Conservation (phyloP, 2,888 invertebrate species). For the Zeuzera pyrina region DNA sequence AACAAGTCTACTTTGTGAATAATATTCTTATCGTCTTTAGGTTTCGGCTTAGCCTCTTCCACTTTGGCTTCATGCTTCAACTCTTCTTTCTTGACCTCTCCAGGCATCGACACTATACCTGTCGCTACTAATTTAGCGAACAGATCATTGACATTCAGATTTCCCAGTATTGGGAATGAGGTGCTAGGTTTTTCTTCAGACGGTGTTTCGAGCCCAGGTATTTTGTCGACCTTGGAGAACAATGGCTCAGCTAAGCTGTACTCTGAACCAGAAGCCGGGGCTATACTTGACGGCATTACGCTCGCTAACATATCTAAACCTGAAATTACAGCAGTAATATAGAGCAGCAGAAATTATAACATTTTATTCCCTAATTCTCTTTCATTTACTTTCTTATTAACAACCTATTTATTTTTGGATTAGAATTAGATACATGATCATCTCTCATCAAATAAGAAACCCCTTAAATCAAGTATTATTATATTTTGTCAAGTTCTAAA, state of each 20-base stretch:
- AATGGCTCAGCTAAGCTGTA: conserved; percentile 69
- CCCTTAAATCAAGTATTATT: too few relatives aligned
- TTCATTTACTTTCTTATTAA: too few relatives aligned
- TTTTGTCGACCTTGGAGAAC: conserved; percentile 36
- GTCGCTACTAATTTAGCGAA: conserved; percentile 89
- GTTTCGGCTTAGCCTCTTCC: conserved; percentile 28
- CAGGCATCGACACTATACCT: conserved; percentile 54
- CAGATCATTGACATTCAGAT: conserved; percentile 84
- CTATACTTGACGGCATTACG: conserved; percentile 75
- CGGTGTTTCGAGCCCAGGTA: conserved; percentile 51
- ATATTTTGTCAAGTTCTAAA: too few relatives aligned
- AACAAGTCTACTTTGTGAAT: conserved; percentile 78
- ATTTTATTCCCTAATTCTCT: too few relatives aligned
- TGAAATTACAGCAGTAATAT: too few relatives aligned
- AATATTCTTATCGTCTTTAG: conserved; percentile 44
- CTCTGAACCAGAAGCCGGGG: conserved; percentile 68
- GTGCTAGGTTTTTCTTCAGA: conserved; percentile 37
- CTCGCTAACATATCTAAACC: conserved; percentile 78
- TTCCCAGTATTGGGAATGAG: conserved; percentile 34
- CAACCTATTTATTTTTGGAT: too few relatives aligned
- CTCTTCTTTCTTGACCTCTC: conserved; percentile 21
- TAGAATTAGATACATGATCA: too few relatives aligned
- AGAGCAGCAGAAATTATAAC: too few relatives aligned
- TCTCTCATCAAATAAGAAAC: too few relatives aligned
- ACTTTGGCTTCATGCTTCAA: conserved; percentile 23